A percentile compares a stretch with the other conserved stretches of the same genome.
Conservation (phyloP, 1,140 invertebrate species). For the Myzus persicae region DNA sequence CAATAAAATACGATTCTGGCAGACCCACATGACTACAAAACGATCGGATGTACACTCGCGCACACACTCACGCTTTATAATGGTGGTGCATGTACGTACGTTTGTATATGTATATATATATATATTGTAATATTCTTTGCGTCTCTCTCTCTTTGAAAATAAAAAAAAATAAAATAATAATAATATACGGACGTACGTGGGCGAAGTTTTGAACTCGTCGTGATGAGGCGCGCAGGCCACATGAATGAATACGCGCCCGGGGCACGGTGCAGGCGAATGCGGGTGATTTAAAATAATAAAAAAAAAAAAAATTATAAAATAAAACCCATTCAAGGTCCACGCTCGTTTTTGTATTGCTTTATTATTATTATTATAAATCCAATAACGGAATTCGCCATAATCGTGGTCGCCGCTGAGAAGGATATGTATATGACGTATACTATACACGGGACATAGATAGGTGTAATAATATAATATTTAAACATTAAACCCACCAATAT, state of each 20-base stretch:
- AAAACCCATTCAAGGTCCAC: constrained; percentile 36
- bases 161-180: not conserved
- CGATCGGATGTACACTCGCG: constrained; percentile 30
- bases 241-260: constrained; percentile 38
- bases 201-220: constrained; percentile 53
- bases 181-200: constrained; percentile 48
- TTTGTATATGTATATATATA: not conserved
- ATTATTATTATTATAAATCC: not conserved
- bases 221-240: constrained; percentile 44
- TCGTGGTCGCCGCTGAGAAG: not conserved
- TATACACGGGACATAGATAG: too few relatives aligned
- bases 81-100: not conserved
- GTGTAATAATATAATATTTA: not conserved
- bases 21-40: constrained; percentile 54
- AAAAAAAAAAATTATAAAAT: constrained; percentile 32
- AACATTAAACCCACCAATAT: not conserved
- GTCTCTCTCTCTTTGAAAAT: not conserved
- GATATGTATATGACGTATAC: too few relatives aligned
- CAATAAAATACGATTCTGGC: constrained; percentile 53
- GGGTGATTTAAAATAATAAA: constrained; percentile 45
- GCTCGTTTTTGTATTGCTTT: not conserved
- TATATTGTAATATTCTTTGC: not conserved
- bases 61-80: not conserved
- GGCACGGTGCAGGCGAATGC: constrained; percentile 29
- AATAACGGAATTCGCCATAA: constrained; percentile 15